Base-by-base conservation (phyloP, 2,888 invertebrate species). In the Trichogramma evanescens region DNA sequence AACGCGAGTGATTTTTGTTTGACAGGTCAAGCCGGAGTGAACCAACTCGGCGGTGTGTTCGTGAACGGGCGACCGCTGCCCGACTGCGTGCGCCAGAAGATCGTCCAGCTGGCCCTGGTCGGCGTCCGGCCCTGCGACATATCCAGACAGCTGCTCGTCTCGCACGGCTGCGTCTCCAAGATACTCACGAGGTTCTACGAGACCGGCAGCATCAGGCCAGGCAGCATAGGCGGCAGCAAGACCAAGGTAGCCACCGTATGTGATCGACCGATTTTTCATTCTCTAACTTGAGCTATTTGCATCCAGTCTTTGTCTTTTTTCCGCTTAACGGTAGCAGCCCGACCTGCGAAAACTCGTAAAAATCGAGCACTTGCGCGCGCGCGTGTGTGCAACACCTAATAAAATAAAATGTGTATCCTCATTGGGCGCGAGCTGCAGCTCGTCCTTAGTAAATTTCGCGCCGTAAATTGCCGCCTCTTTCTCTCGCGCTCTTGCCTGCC, bases 31-130 rank as follows among this genome's bases (percentile, higher is more conserved):
- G 95, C 95, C 50, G 96, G 96, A 67, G 95, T 97, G 50, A 97
- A 97, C 82, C 96, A 97, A 81, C 82, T 97, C 68, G 96, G 96
- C 54, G 96, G 96, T 49, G 95, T 96, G 61, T 96, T 97, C 78
- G 96, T 97, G 8, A 97, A 97, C 79, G 97, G 97, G 1, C 86
- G 96, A n/a, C 96, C 96, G 3, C 82, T 97, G 61, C 96, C 97
- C 4, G 95, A 96, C 76, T 94, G 93, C 72, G 93, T 96, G 13
- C 84, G 96, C 63, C 86, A 94, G 66, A 84, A 95, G 65, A 97
- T 97, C 68, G 96, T 97, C 1, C 95, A 96, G 77, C 82, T 97
- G 72, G 96, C 96, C 40, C 83, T 95, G 72, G 86, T 95, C 80
- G 96, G 96, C 0, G 95, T 97, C 1, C 81, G 96, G 50, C 96